phyloP scores from a whole-genome alignment of 2,888 invertebrate genomes.

The Acanthosepion esculentum region DNA sequence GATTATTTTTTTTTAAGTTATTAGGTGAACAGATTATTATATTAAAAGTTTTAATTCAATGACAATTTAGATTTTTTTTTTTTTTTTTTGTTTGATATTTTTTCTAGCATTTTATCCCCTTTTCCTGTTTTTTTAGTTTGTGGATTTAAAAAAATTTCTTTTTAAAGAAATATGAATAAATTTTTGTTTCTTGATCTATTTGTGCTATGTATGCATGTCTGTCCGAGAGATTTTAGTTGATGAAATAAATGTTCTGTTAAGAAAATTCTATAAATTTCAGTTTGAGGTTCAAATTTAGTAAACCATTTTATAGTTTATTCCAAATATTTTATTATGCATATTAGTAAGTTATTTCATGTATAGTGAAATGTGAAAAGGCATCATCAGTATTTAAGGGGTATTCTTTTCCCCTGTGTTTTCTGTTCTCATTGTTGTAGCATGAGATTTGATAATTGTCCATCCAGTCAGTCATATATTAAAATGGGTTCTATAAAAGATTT shows the following conservation, averaged over 20 bases:
- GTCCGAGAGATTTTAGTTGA: slow-evolving; percentile 20
- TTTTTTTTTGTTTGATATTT: neutral
- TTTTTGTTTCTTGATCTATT: slow-evolving; percentile 21
- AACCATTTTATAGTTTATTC: neutral
- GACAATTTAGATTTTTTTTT: neutral
- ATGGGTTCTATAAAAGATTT: too few species aligned
- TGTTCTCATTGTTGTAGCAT: too few species aligned
- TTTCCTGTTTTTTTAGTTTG: neutral
- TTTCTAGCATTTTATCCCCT: neutral
- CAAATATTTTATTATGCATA: neutral
- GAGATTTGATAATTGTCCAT: too few species aligned
- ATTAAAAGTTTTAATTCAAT: neutral
- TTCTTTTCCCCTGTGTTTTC: neutral
- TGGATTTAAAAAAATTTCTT: neutral
- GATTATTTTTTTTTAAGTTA: neutral
- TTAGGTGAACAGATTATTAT: neutral
- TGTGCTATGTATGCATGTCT: slow-evolving; percentile 16
- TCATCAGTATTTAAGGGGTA: neutral
- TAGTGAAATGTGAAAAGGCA: neutral
- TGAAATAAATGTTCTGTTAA: neutral
- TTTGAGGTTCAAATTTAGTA: neutral
- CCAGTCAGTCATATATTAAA: too few species aligned
- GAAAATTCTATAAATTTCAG: neutral
- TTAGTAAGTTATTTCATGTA: neutral
- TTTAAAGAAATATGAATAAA: neutral